Evolutionary conservation across 2,888 invertebrate genomes (phyloP).

Genomic region (Oxyteleia sp.): DNA sequence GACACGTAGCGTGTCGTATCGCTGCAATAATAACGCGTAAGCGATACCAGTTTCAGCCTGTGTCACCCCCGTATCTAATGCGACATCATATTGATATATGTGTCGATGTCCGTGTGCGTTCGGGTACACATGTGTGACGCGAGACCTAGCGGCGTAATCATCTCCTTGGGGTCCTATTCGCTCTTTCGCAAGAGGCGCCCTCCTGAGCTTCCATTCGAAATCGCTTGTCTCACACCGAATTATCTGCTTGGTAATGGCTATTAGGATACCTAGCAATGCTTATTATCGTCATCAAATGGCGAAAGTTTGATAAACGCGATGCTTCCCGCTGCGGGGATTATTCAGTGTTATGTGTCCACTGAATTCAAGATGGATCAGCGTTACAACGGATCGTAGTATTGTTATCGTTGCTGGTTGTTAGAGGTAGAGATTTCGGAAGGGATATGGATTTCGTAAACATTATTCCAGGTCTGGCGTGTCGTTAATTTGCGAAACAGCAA

Average conservation of each 20-base stretch:
- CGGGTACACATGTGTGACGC: constrained; percentile 46
- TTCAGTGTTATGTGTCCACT: constrained; percentile 51
- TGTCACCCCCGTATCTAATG: constrained; percentile 80
- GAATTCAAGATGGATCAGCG: constrained; percentile 53
- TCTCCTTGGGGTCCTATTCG: constrained; percentile 86
- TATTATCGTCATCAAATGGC: constrained; percentile 67
- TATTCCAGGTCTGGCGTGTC: no score
- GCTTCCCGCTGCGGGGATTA: constrained; percentile 62
- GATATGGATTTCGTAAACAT: constrained; percentile 7
- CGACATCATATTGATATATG: constrained; percentile 81
- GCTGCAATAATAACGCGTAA: constrained; percentile 87
- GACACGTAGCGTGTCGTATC: constrained; percentile 87
- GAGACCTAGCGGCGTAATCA: constrained; percentile 80
- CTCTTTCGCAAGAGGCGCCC: constrained; percentile 78
- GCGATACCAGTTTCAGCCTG: constrained; percentile 83
- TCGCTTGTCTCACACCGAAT: constrained; percentile 77
- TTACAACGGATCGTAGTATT: no score
- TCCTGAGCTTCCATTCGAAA: constrained; percentile 69
- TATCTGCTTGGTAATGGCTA: constrained; percentile 74
- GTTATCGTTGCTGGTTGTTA: constrained; percentile 29
- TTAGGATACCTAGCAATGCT: constrained; percentile 61
- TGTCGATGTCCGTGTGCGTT: constrained; percentile 61
- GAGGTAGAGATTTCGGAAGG: constrained; percentile 9
- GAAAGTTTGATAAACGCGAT: constrained; percentile 66
- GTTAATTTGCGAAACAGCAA: not conserved